Evolutionary conservation across 1,140 invertebrate genomes (phyloP).

Genomic region (Neuroterus valhalla): DNA sequence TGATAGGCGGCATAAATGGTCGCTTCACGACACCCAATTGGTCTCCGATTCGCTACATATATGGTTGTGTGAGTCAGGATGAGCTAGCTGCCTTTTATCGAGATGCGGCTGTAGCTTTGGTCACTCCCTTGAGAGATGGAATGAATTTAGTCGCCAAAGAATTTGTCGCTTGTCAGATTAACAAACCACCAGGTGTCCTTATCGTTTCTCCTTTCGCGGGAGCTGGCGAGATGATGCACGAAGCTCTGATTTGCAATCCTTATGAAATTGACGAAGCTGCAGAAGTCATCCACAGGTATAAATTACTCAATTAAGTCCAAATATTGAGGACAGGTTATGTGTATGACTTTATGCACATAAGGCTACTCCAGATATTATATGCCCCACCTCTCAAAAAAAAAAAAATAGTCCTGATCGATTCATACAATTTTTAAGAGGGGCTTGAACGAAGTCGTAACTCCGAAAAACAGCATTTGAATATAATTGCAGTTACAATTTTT

Average conservation of each 20-base stretch:
- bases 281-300: conserved; percentile 86
- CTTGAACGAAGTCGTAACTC: no score
- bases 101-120: conserved; percentile 89
- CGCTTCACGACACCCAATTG: conserved; percentile 91
- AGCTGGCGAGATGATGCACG: conserved; percentile 93
- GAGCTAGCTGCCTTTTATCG: conserved; percentile 90
- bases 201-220: conserved; percentile 94
- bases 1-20: conserved; percentile 91
- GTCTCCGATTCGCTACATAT: conserved; percentile 94
- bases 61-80: conserved; percentile 90
- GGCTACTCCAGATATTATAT: no score
- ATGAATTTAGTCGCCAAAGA: conserved; percentile 97
- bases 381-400: no score
- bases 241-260: conserved; percentile 91
- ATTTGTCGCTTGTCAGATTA: conserved; percentile 94
- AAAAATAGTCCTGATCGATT: no score
- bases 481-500: no score
- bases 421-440: no score
- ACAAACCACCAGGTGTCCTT: conserved; percentile 88
- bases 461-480: no score
- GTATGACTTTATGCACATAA: no score
- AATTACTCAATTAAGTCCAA: no score
- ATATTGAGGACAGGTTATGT: no score
- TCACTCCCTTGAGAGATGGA: conserved; percentile 91
- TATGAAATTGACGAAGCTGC: conserved; percentile 92